Percentiles rank a stretch among this genome's conserved stretches.
phyloP scores from a whole-genome alignment of 2,113 vertebrate genomes.

The Bucco capensis region DNA sequence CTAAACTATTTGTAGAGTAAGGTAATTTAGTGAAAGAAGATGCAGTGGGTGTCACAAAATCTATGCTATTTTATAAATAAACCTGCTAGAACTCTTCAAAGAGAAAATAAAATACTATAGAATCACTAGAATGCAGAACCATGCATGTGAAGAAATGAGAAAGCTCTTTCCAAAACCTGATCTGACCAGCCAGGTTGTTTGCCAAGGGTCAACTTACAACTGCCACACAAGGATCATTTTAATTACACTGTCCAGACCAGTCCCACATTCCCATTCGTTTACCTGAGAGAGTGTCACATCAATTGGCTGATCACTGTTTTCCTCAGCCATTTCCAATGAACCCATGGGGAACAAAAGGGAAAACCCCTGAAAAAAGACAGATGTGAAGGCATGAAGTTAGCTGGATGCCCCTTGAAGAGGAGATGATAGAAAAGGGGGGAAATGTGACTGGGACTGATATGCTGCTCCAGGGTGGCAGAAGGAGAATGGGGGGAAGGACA shows the following conservation, averaged over 20 bases:
- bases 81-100: neutral
- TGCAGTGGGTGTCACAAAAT: neutral
- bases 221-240: neutral
- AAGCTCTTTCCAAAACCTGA: neutral
- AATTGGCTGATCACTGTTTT: neutral
- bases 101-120: neutral
- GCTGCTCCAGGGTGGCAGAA: neutral
- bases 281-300: neutral
- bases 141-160: neutral
- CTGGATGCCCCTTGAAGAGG: neutral
- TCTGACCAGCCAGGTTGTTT: neutral
- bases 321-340: neutral
- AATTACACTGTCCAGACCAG: slow-evolving; percentile 17
- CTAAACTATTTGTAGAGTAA: neutral
- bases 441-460: neutral
- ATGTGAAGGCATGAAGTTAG: neutral
- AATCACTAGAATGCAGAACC: neutral
- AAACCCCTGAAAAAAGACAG: neutral
- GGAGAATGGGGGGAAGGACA: neutral
- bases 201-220: neutral
- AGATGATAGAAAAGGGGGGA: neutral
- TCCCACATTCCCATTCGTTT: neutral
- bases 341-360: neutral
- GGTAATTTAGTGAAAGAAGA: neutral
- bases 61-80: neutral